Base-by-base conservation (phyloP, 2,113 vertebrate species). In the Dendropsophus ebraccatus region DNA sequence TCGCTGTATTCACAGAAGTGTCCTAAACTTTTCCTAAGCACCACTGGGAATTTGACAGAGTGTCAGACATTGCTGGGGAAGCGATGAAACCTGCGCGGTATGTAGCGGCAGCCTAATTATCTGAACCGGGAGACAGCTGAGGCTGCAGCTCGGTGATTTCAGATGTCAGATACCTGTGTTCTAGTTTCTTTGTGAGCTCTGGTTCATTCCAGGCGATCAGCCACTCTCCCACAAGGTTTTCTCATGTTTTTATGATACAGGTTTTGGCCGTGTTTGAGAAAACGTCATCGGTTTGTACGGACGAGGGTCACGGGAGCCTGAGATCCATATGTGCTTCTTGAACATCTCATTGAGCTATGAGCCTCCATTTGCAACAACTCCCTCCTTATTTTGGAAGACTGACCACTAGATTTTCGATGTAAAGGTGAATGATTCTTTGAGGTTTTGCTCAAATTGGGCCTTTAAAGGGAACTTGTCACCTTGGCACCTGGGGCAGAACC, bases 11-110 rank as follows among this genome's bases (percentile, higher is more conserved):
- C 62, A 54, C n/a, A 45, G 65, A 60, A 78, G 41, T 85, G 72
- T 50, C 72, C 70, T 76, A 45, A 84, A 84, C 83, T 78, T 85
- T 69, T 67, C 47, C 28, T 78, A 28, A 69, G 60, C 30, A 69
- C 54, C 56, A 25, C 45, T 77, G 83, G 83, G 73, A 85, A 60
- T 77, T 58, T 85, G 83, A 85, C 74, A 85, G 47, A 12, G 32
- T 77, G 83, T 85, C 83, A 85, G 73, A 35, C 74, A 69, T 23
- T 54, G 58, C 74, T 85, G 45, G 32, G 23, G 58, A 65, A 37
- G 60, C 60, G 62, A 35, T 37, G 21, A 85, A 41, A 35, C 9
- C 47, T 14, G 49, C 37, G 58, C 41, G 35, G 10, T 77, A 65
- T 49, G 45, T 30, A 75, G 17, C 21, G 50, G 58, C 60, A 65